Evolutionary conservation across 2,113 vertebrate species (phyloP).

Genomic region (Butorides virescens): DNA sequence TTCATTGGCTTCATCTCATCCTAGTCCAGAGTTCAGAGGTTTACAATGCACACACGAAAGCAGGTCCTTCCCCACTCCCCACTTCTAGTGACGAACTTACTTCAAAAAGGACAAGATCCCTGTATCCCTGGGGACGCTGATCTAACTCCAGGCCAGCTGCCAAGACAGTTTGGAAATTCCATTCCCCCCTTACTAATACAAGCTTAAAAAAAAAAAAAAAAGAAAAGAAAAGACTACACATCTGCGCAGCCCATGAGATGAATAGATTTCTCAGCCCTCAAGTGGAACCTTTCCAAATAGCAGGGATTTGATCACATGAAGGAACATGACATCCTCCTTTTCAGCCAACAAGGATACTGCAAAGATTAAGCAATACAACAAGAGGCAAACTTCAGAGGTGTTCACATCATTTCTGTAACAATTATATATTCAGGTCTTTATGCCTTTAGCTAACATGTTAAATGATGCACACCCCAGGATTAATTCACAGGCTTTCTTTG

Average conservation of each 20-base stretch:
- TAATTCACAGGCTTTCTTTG: neutral
- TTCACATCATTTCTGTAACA: neutral
- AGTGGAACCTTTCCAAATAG: neutral
- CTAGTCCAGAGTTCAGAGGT: neutral
- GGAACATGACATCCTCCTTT: neutral
- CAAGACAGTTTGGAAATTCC: neutral
- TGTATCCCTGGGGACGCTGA: slow-evolving; percentile 17
- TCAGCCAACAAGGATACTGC: neutral
- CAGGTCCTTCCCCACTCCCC: neutral
- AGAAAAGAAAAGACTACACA: neutral
- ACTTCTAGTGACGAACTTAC: neutral
- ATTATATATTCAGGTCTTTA: neutral
- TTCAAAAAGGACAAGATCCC: neutral
- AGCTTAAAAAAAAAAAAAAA: neutral
- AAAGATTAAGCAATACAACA: neutral
- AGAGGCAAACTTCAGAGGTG: neutral
- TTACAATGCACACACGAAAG: neutral
- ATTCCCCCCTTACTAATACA: neutral
- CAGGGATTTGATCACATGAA: neutral
- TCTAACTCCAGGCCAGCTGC: slow-evolving; percentile 15
- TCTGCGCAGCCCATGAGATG: neutral
- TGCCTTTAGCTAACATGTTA: neutral
- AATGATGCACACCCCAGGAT: neutral
- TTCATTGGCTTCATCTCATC: neutral
- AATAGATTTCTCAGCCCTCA: neutral